Conservation (phyloP, 2,797 vertebrate species). For the Microctenopoma steveboyesi region DNA sequence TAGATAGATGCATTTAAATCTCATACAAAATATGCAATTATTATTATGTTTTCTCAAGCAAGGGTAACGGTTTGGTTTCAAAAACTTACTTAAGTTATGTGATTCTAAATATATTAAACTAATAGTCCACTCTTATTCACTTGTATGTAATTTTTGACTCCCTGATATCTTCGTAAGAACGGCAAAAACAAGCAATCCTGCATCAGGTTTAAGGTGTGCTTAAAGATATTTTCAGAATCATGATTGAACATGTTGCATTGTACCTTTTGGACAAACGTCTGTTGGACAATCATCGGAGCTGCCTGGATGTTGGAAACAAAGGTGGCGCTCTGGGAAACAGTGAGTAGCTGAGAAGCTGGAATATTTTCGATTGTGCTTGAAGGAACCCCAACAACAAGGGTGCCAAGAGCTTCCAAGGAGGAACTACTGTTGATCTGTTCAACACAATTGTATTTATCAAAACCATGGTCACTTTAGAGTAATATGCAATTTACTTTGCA, state of each 20-base stretch:
- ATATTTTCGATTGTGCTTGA: conserved; percentile 48
- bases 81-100: neutral
- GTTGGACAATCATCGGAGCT: conserved; percentile 60
- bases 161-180: too few species aligned
- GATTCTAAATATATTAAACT: neutral
- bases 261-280: conserved; percentile 70
- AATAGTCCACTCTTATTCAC: too few species aligned
- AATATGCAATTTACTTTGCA: neutral
- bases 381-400: conserved; percentile 69
- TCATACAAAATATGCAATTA: neutral
- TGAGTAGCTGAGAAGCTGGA: conserved; percentile 49
- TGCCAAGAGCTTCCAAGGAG: conserved; percentile 68
- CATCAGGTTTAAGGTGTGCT: too few species aligned
- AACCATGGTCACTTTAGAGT: neutral
- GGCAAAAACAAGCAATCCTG: too few species aligned
- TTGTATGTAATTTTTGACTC: too few species aligned
- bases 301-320: conserved; percentile 71
- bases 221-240: too few species aligned
- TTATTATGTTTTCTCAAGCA: neutral
- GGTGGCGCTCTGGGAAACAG: conserved; percentile 28
- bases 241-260: neutral
- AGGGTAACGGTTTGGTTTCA: neutral
- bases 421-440: conserved; percentile 61
- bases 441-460: conserved; percentile 35
- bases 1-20: conserved; percentile 1